These are phyloP conservation scores for Drosophila nr. perissopoda DNA, from an alignment of 2,888 invertebrate genomes.

Conservation along the genomic window DNA sequence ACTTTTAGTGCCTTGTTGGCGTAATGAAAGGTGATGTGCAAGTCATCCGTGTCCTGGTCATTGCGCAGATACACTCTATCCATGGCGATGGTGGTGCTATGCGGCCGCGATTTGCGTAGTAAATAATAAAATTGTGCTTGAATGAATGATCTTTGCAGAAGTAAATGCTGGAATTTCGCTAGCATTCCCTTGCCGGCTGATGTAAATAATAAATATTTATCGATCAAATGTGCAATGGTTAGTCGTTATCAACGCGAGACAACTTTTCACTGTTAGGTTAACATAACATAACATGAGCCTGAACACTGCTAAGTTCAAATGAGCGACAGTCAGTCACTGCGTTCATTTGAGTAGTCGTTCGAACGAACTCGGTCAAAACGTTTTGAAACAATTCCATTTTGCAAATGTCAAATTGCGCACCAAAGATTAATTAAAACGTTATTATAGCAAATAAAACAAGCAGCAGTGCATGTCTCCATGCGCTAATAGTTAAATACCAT, in stretches of 20 bases:
- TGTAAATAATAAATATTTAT: constrained; percentile 1
- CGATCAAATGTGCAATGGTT: not conserved
- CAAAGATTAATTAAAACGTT: constrained; percentile 23
- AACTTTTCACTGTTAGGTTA: not conserved
- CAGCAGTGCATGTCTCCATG: constrained; percentile 11
- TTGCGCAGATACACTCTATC: constrained; percentile 87
- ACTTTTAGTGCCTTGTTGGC: constrained; percentile 85
- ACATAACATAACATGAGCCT: constrained; percentile 4
- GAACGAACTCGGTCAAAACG: constrained; percentile 19
- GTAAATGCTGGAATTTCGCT: constrained; percentile 8
- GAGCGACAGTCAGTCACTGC: not conserved
- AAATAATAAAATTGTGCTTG: constrained; percentile 6
- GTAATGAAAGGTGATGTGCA: constrained; percentile 87
- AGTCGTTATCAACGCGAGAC: not conserved
- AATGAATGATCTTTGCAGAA: constrained; percentile 18
- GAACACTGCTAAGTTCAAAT: constrained; percentile 7
- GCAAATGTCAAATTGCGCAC: constrained; percentile 23
- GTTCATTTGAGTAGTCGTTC: constrained; percentile 7
- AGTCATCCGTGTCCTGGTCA: constrained; percentile 84
- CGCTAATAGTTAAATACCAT: constrained; percentile 19
- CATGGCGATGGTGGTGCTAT: constrained; percentile 83
- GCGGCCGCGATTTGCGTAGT: constrained; percentile 9
- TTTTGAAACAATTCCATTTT: constrained; percentile 14
- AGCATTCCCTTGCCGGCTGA: constrained; percentile 45
- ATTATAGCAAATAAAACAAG: constrained; percentile 2